Conservation (phyloP, 2,797 vertebrate species). For the Oryzias sinensis region DNA sequence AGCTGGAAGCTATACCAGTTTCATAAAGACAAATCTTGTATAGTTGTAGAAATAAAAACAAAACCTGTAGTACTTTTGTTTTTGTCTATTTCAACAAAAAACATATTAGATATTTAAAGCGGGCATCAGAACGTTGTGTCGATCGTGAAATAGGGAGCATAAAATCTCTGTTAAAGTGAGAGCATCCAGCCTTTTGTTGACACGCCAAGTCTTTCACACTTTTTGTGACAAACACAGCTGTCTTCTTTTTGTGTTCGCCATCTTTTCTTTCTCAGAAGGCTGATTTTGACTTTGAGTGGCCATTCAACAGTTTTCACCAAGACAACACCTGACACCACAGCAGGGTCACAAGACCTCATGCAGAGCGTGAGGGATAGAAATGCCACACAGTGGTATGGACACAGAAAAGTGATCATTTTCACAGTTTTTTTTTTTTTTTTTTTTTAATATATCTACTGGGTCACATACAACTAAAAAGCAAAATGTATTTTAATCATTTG, state of each 20-base stretch:
- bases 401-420: background rate
- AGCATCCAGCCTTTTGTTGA: conserved; percentile 16
- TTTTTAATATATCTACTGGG: no score
- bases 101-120: background rate
- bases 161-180: conserved; percentile 5
- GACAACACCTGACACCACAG: conserved; percentile 54
- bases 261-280: conserved; percentile 42
- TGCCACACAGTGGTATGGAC: conserved; percentile 6
- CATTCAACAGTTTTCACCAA: conserved; percentile 34
- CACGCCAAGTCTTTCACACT: conserved; percentile 35
- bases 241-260: conserved; percentile 17
- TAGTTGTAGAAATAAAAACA: no score
- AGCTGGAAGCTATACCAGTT: no score
- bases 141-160: background rate
- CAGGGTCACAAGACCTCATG: conserved; percentile 29
- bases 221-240: conserved; percentile 62
- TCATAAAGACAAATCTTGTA: no score
- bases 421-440: conserved; percentile 3
- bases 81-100: background rate
- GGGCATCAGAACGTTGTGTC: background rate
- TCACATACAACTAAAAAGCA: no score
- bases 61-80: background rate
- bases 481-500: conserved; percentile 10
- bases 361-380: conserved; percentile 26
- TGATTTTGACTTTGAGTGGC: conserved; percentile 66